Evolutionary conservation across 2,113 vertebrate genomes (phyloP), one percentile per base, ranked within the genome.

Genomic region (Cyprinodon tularosa): DNA sequence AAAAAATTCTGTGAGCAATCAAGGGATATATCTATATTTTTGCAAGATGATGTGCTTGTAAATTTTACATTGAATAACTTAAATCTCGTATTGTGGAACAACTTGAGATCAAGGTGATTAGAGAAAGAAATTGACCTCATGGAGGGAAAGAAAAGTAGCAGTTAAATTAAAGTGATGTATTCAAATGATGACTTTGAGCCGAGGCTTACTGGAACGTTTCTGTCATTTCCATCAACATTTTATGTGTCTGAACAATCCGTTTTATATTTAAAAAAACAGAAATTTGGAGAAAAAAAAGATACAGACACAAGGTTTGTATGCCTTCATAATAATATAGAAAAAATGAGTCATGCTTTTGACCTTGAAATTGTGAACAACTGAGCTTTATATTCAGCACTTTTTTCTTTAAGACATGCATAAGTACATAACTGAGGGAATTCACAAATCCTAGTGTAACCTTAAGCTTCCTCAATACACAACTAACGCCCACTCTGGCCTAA

Each of bases 381-480:
- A 83, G 17, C 76, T 77, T 83, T 63, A 74, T 80, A 78, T 83
- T 84, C 57, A 77, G 29, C 14, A 42, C 59, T 38, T 82, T 50
- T 70, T 40, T 67, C 38, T 71, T 60, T 72, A 74, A 60, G 66
- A 61, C 8, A 69, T 78, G 61, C 39, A 84, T 66, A 77, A 53
- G 45, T 60, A 63, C 77, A 68, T 74, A 45, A 44, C 62, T 9
- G 37, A 60, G 80, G 42, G 59, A 77, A 66, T 72, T 78, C 48
- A 64, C 65, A 81, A 72, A 68, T 85, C 44, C 69, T 72, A 29
- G 81, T 79, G 64, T 65, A 76, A 45, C 66, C 59, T 45, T 15
- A 40, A 59, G 72, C n/a, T 29, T 36, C 57, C 14, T 82, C 22
- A 7, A 74, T 76, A 44, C 60, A 37, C 38, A 62, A 84, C 66